Evolutionary conservation across 2,888 invertebrate species (phyloP), one percentile per base, ranked within the genome.

Genomic region (Thyatira batis): DNA sequence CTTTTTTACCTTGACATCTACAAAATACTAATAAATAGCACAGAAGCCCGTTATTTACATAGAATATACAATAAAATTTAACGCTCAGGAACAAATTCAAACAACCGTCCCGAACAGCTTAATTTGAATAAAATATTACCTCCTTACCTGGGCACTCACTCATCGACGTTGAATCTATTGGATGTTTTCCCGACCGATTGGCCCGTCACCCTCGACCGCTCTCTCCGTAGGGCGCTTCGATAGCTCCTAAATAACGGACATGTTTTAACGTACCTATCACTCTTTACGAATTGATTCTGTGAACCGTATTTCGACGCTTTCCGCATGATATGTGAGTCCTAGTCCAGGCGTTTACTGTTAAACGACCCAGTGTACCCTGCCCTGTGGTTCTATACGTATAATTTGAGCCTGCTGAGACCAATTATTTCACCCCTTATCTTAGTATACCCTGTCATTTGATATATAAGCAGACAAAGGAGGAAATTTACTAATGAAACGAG

Each of bases 91-190:
- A 77, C 79, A 78, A 82, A 82, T 78, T 71, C 76, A 71, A 73
- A 77, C 73, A 72, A 61, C 73, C 63, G 57, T 69, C 68, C 69
- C 69, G 67, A 70, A 73, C 75, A 67, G 75, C 72, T 80, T 80
- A 76, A 85, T 85, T 84, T 84, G 76, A 84, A 85, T 85, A 85
- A 85, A 82, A 82, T 84, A 86, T 85, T 76, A 76, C 76, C 72
- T 73, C 73, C 74, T 75, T 79, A 81, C 79, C 80, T 82, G 76
- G 70, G 71, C 71, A 75, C 74, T 77, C 73, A 71, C 75, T 81
- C 80, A 78, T 81, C 76, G 78, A 69, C 66, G 67, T 74, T 65
- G 75, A 79, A 78, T 81, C 80, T 79, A 77, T 80, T 77, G 79
- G 74, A 79, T 80, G 80, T 84, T 82, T 84, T 74, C 79, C 71